phyloP scores from a whole-genome alignment of 1,140 invertebrate species.

The Campoletis sonorensis region DNA sequence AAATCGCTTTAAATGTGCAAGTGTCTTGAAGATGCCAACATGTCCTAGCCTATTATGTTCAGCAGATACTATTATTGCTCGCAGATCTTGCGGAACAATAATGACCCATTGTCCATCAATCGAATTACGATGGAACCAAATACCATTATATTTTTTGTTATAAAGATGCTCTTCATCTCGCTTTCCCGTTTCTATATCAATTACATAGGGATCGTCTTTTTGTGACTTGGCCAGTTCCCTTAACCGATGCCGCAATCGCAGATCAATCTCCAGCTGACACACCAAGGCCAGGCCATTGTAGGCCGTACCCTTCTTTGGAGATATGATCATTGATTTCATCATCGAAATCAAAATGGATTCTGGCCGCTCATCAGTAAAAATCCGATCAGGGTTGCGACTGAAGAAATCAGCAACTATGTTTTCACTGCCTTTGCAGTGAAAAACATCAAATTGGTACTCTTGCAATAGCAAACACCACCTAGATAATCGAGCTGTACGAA shows the following conservation, averaged over 20 bases:
- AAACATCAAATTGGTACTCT: constrained; percentile 23
- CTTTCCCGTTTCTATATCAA: too few species aligned
- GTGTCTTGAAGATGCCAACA: constrained; percentile 12
- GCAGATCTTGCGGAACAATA: not conserved
- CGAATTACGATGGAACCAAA: constrained; percentile 13
- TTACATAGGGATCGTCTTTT: too few species aligned
- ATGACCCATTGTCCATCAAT: not conserved
- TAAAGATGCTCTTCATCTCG: too few species aligned
- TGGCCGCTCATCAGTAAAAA: too few species aligned
- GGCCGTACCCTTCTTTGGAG: too few species aligned
- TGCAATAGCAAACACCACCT: constrained; percentile 64
- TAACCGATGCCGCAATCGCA: too few species aligned
- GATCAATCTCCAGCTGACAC: too few species aligned
- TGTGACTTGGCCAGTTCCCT: too few species aligned
- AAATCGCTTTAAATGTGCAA: not conserved
- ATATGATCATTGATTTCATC: too few species aligned
- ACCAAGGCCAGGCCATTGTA: too few species aligned
- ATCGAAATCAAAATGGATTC: too few species aligned
- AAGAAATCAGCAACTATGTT: constrained; percentile 20
- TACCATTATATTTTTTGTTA: not conserved
- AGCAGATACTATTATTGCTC: not conserved
- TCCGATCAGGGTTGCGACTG: not conserved
- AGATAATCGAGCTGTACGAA: constrained; percentile 68
- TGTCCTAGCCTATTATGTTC: constrained; percentile 24
- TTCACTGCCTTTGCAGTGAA: not conserved